phyloP scores from a whole-genome alignment of 2,797 vertebrate species.

The Lacerta agilis region DNA sequence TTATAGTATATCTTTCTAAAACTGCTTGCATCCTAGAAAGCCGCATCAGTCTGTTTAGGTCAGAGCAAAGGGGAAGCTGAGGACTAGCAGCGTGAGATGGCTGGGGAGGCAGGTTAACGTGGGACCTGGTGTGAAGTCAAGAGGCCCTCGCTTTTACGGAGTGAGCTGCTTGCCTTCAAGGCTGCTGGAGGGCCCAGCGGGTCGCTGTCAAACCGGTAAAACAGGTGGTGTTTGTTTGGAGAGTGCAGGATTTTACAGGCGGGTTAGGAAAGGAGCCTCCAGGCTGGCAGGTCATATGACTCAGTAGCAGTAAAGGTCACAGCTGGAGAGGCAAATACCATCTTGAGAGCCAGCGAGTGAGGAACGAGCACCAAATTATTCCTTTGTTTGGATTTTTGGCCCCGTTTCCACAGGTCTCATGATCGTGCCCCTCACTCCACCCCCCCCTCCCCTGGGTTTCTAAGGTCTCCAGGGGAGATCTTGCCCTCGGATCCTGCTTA shows the following conservation, averaged over 20 bases:
- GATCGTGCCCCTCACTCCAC: neutral
- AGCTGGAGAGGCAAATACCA: neutral
- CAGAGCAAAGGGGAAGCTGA: neutral
- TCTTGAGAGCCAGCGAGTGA: neutral
- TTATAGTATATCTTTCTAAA: too few species aligned
- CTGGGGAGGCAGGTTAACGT: neutral
- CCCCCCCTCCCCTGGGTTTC: too few species aligned
- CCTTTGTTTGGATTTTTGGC: neutral
- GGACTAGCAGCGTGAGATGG: neutral
- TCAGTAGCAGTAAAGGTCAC: neutral
- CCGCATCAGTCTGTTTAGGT: too few species aligned
- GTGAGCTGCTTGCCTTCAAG: too few species aligned
- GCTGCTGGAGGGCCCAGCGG: too few species aligned
- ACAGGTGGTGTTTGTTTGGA: slow-evolving; percentile 49
- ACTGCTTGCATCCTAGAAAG: too few species aligned
- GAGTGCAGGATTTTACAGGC: neutral
- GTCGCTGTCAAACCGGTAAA: neutral
- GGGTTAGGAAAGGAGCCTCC: slow-evolving; percentile 25
- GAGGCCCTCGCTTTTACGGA: neutral
- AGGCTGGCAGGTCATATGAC: neutral
- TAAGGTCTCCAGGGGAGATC: too few species aligned
- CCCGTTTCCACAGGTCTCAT: neutral
- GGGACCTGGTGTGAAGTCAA: neutral
- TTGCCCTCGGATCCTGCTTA: too few species aligned
- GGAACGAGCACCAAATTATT: neutral